These are phyloP conservation scores for Antidorcas marsupialis DNA, from an alignment of 2,113 vertebrate species.

Conservation along the genomic window DNA sequence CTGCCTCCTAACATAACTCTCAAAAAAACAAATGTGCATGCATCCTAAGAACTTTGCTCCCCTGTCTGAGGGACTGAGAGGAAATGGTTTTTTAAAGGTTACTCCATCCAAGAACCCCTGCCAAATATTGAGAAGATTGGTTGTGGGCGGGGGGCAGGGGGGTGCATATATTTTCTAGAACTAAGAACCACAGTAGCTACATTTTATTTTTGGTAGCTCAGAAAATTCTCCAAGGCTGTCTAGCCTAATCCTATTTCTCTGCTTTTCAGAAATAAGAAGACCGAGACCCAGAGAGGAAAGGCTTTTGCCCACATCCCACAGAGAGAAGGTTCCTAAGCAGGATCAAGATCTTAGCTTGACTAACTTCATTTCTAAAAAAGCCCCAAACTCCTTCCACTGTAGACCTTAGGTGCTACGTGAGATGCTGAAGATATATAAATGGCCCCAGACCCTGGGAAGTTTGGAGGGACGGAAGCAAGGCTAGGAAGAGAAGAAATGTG, in stretches of 20 bases:
- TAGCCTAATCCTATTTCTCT: background rate
- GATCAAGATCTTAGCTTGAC: background rate
- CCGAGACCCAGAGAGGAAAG: background rate
- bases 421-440: background rate
- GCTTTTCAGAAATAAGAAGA: background rate
- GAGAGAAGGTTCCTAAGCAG: background rate
- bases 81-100: background rate
- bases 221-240: background rate
- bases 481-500: background rate
- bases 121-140: background rate
- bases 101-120: background rate
- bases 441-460: background rate
- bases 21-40: background rate
- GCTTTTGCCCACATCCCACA: background rate
- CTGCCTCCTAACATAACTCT: background rate
- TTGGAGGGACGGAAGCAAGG: background rate
- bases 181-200: background rate
- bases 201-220: conserved; percentile 12
- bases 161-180: background rate
- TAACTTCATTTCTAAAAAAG: background rate
- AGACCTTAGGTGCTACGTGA: background rate
- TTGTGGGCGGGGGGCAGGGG: background rate
- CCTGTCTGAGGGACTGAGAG: background rate
- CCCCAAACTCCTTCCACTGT: background rate
- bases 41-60: background rate